A percentile compares a stretch with the other conserved stretches of the same genome.
phyloP scores from a whole-genome alignment of 2,888 invertebrate genomes.

The Thera obeliscata region DNA sequence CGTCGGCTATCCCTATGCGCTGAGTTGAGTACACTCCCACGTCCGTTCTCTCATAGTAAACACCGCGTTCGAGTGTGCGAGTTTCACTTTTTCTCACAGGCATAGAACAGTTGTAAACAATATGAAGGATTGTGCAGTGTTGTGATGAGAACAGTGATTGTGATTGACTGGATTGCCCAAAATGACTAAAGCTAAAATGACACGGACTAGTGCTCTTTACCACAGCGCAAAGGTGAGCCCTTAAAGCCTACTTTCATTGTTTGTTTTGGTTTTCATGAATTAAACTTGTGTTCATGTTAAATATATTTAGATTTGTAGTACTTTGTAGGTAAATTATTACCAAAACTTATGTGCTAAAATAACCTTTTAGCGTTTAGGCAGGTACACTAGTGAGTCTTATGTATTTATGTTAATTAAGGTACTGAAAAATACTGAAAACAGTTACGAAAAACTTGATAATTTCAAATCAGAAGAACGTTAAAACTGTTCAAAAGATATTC shows the following conservation, averaged over 20 bases:
- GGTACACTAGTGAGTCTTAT: neutral
- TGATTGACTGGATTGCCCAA: slow-evolving; percentile 61
- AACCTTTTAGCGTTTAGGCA: neutral
- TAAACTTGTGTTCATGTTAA: slow-evolving; percentile 26
- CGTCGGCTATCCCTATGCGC: slow-evolving; percentile 56
- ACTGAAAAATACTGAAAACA: neutral
- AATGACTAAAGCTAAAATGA: slow-evolving; percentile 86
- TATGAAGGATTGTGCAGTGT: slow-evolving; percentile 61
- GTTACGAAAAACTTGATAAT: neutral
- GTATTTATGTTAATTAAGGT: neutral
- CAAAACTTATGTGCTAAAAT: neutral
- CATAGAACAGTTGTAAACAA: slow-evolving; percentile 62
- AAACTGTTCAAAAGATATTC: slow-evolving; percentile 31
- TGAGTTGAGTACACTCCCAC: slow-evolving; percentile 74
- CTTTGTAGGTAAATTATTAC: neutral
- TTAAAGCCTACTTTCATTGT: slow-evolving; percentile 43
- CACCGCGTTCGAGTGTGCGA: slow-evolving; percentile 63
- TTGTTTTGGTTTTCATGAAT: slow-evolving; percentile 43
- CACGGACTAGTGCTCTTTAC: slow-evolving; percentile 86
- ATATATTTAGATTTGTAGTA: neutral
- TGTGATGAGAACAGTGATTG: slow-evolving; percentile 69
- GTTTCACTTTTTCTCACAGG: slow-evolving; percentile 59
- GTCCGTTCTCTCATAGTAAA: slow-evolving; percentile 76
- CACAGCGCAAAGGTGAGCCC: slow-evolving; percentile 90
- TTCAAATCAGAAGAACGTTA: slow-evolving; percentile 26